Percentiles rank a stretch among this genome's conserved stretches.
phyloP scores from a whole-genome alignment of 2,113 vertebrate species.

The Ariopsis seemanni region DNA sequence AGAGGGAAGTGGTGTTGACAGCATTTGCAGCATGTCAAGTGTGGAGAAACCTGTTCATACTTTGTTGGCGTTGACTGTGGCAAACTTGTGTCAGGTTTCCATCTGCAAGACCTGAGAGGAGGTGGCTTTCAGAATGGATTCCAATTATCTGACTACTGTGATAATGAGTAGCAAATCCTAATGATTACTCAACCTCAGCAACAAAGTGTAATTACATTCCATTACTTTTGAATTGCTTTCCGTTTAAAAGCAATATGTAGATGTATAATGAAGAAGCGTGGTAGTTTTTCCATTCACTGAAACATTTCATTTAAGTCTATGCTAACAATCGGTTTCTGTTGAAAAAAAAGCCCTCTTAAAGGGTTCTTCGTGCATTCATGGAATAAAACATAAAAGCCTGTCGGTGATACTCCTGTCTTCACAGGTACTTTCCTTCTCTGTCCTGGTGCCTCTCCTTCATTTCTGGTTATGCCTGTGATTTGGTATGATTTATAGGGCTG shows the following conservation, averaged over 20 bases:
- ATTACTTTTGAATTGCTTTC: conserved; percentile 23
- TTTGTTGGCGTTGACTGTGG: conserved; percentile 23
- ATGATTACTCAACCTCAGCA: conserved; percentile 10
- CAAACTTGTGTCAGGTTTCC: not conserved
- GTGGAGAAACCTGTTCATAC: conserved; percentile 39
- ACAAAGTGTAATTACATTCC: conserved; percentile 17
- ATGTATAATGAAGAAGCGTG: not conserved
- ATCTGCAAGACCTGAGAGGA: not conserved
- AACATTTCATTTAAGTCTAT: conserved; percentile 9
- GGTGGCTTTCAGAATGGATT: conserved; percentile 10
- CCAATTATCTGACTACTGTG: conserved; percentile 30
- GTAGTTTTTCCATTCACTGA: not conserved
- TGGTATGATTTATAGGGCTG: not conserved
- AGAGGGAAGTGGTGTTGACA: conserved; percentile 39
- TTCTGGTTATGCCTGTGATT: not conserved
- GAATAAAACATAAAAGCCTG: conserved; percentile 14
- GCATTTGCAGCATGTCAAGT: conserved; percentile 36
- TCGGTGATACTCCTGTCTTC: not conserved
- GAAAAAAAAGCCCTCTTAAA: not conserved
- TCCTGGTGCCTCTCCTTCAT: not conserved
- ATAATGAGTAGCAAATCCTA: conserved; percentile 27
- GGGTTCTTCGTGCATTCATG: not conserved
- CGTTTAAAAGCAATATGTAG: conserved; percentile 19
- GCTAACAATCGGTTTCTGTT: not conserved
- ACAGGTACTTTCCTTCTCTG: not conserved